Evolutionary conservation across 1,140 invertebrate genomes (phyloP), one percentile per base, ranked within the genome.

Genomic region (Wasmannia auropunctata): DNA sequence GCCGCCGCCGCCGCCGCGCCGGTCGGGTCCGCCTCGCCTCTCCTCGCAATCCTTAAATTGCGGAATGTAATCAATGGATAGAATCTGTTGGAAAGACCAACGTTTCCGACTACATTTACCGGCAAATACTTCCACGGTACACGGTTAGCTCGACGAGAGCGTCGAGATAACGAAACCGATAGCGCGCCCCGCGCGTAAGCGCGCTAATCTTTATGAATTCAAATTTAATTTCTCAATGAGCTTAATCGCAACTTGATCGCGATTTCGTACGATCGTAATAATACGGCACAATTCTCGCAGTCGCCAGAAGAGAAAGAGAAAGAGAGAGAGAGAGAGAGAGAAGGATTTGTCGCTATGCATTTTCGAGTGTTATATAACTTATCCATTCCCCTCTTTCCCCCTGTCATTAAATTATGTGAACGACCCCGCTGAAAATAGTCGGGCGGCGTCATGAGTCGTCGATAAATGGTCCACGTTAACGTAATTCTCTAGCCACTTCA

Each of bases 41-140:
- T 14, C 6, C 46, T 74, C 67, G 67, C 79, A 83, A 74, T 83
- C 79, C 79, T 83, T 83, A 83, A 83, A 83, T 83, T 74, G 79
- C 79, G 79, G 37, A 74, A 83, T 74, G 79, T 60, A 83, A 83
- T 83, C 79, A 83, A 83, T 83, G 67, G 67, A 34, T 83, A 74
- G 67, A 83, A 83, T 83, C 67, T 37, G 62, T 67, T 76, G 54
- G 16, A 76, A 56, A 74, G 37, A 72, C 79, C 37, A 40, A 72
- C 51, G 79, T 72, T 72, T 81, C 79, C 40, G 34, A 34, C 79
- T 49, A 8, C 49, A 31, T 70, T 81, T 70, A 54, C 31, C 43
- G 14, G 46, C 46, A 14, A 51, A 37, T n/a, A 67, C 62, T 80
- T 69, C 22, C 62, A 25, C 16, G 19, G 22, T 40, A 43, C 11